Base-by-base conservation (phyloP, 1,140 invertebrate species). In the Atopsyche davidsoni region DNA sequence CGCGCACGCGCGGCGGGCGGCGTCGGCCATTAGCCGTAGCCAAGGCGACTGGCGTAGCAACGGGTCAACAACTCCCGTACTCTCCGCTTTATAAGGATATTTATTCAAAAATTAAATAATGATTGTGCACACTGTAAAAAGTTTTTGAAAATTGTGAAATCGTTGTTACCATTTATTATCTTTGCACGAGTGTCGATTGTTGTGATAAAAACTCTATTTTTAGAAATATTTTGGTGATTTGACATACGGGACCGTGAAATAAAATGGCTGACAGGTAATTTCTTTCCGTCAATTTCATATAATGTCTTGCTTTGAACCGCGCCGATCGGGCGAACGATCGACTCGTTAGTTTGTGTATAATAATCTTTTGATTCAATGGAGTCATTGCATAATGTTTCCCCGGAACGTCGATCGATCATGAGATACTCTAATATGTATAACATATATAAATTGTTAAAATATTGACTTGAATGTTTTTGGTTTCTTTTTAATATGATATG, bases 31-130 rank as follows among this genome's bases (percentile, higher is more conserved):
- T 44, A 44, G 31, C 36, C 46, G 51, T 53, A 58, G 55, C 51
- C 51, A 32, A 51, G 55, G 51, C 55, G 51, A 54, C 55, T 53
- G 51, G 55, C 55, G 51, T 57, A 58, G 55, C 55, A 58, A 58
- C 55, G 51, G 44, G 46, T 51, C 55, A 58, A 58, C 55, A 58
- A 58, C 53, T 45, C 34, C 34, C 16, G 38, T 41, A 32, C 39
- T 19, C 35, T 41, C 23, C 18, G 32, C 39, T 13, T 41, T 41
- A 41, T 50, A 34, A 42, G 34, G 38, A 21, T 11, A 43, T 34
- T n/a, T n/a, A n/a, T n/a, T n/a, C n/a, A n/a, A n/a, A n/a, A n/a
- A n/a, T n/a, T n/a, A n/a, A n/a, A n/a, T n/a, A n/a, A n/a, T n/a
- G n/a, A n/a, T n/a, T n/a, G n/a, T n/a, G n/a, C 6, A 28, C 24